A percentile compares a stretch with the other conserved stretches of the same genome.
Conservation (phyloP, 2,797 vertebrate species). For the Coregonus ussuriensis region DNA sequence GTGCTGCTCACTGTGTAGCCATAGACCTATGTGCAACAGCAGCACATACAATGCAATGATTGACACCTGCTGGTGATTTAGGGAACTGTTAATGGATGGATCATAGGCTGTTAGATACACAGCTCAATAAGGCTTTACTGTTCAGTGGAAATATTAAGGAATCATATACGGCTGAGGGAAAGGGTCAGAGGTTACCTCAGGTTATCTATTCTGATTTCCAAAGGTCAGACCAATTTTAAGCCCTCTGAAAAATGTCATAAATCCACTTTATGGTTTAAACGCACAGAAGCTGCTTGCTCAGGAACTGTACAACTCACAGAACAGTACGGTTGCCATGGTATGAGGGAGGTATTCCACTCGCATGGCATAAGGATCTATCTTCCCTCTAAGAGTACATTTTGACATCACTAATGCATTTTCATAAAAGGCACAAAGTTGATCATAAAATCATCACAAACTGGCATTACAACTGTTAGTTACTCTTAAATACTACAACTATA, state of each 20-base stretch:
- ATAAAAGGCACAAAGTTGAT: not conserved
- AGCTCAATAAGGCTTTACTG: too few species aligned
- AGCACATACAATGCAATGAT: constrained; percentile 56
- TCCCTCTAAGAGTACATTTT: not conserved
- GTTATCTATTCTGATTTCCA: not conserved
- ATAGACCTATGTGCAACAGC: not conserved
- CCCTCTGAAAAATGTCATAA: not conserved
- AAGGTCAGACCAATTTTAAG: not conserved
- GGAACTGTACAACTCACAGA: not conserved
- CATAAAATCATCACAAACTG: not conserved
- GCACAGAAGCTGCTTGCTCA: not conserved
- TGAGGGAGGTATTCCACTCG: not conserved
- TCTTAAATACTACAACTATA: not conserved
- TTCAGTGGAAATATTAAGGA: not conserved
- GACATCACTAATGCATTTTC: not conserved
- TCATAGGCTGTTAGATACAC: not conserved
- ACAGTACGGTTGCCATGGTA: not conserved
- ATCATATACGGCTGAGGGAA: not conserved
- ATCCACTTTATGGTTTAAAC: constrained; percentile 4
- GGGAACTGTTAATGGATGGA: not conserved
- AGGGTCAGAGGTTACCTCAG: not conserved
- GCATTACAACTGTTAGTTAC: not conserved
- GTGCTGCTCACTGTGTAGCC: too few species aligned
- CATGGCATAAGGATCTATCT: not conserved
- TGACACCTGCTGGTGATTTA: constrained; percentile 71